These are phyloP conservation scores for Centropus bengalensis DNA, from an alignment of 2,113 vertebrate genomes.

Conservation along the genomic window DNA sequence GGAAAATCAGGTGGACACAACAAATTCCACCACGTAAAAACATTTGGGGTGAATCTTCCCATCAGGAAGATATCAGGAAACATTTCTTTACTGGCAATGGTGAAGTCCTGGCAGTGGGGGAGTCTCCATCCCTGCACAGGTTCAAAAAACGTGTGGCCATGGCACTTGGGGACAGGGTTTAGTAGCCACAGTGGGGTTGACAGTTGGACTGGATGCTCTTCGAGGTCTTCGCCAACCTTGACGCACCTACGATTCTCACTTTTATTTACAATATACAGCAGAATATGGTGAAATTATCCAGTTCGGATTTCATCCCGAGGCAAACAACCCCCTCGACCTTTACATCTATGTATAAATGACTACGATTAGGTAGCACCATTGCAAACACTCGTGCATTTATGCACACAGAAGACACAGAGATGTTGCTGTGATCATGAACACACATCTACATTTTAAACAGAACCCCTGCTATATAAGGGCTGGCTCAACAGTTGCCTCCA, in stretches of 20 bases:
- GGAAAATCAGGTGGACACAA: not conserved
- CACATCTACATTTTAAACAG: constrained; percentile 39
- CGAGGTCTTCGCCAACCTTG: too few relatives aligned
- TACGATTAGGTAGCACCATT: not conserved
- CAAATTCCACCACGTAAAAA: not conserved
- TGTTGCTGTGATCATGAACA: not conserved
- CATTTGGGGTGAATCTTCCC: not conserved
- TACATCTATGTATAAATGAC: constrained; percentile 48
- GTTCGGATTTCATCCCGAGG: not conserved
- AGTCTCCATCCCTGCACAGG: too few relatives aligned
- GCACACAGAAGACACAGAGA: not conserved
- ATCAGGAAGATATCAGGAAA: too few relatives aligned
- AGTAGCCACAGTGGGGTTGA: too few relatives aligned
- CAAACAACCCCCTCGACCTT: constrained; percentile 27
- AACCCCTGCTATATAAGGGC: constrained; percentile 56
- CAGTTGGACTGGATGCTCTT: too few relatives aligned
- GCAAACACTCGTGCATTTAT: constrained; percentile 46
- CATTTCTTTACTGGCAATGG: too few relatives aligned
- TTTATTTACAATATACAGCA: not conserved
- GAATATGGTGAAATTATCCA: not conserved
- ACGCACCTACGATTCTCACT: not conserved
- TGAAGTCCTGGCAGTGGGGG: too few relatives aligned
- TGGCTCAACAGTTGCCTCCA: not conserved
- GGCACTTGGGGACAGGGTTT: too few relatives aligned
- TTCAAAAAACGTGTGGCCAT: too few relatives aligned